Percentiles rank a stretch among this genome's conserved stretches.
Conservation (phyloP, 2,113 vertebrate species). For the Myiopsitta monachus region DNA sequence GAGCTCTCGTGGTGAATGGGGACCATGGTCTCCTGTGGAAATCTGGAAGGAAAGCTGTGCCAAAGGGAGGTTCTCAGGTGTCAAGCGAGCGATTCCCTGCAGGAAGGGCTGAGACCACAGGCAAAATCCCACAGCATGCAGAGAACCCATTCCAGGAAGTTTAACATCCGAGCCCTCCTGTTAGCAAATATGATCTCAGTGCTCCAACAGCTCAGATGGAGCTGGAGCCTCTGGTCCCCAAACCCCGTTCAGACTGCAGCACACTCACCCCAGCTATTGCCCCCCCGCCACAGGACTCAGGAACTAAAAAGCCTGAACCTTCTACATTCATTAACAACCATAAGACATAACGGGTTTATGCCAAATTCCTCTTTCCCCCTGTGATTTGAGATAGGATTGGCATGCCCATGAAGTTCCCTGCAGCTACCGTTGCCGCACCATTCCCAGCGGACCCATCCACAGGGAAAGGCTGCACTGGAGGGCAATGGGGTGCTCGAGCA, state of each 20-base stretch:
- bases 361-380: constrained; percentile 46
- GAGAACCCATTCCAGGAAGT: constrained; percentile 30
- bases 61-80: constrained; percentile 29
- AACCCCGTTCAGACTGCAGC: neutral
- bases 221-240: neutral
- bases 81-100: neutral
- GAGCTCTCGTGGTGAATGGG: neutral
- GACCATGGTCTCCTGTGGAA: neutral
- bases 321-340: neutral
- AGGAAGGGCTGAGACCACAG: neutral
- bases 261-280: neutral
- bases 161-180: neutral
- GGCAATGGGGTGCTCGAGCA: neutral
- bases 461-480: neutral
- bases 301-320: constrained; percentile 22
- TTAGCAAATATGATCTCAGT: neutral
- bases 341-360: neutral
- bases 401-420: neutral
- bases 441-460: neutral
- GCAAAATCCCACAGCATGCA: constrained; percentile 42
- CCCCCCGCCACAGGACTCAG: neutral
- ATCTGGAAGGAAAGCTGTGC: neutral
- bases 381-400: neutral
- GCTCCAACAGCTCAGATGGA: neutral
- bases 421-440: neutral